These are phyloP conservation scores for Lutraria lutraria DNA, from an alignment of 2,888 invertebrate genomes.

Conservation along the genomic window DNA sequence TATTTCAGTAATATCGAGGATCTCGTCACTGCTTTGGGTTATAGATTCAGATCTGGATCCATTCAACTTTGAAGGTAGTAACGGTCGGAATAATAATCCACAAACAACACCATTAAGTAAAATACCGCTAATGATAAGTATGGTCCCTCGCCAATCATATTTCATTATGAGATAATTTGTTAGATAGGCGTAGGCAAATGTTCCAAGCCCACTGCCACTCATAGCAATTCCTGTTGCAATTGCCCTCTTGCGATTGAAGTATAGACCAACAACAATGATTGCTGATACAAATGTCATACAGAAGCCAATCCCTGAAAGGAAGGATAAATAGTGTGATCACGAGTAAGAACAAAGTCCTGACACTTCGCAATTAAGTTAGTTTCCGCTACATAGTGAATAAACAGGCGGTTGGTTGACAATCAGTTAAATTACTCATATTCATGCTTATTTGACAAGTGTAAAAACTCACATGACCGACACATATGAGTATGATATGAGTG, in stretches of 20 bases:
- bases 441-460: too few relatives aligned
- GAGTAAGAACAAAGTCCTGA: too few relatives aligned
- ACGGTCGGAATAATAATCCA: slow-evolving; percentile 95
- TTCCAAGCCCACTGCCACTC: slow-evolving; percentile 97
- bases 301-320: slow-evolving; percentile 93
- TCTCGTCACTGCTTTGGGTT: slow-evolving; percentile 6
- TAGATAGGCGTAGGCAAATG: slow-evolving; percentile 93
- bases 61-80: slow-evolving; percentile 84
- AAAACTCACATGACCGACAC: too few relatives aligned
- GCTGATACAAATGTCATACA: slow-evolving; percentile 98
- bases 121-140: slow-evolving; percentile 91
- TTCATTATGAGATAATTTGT: slow-evolving; percentile 88
- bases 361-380: too few relatives aligned
- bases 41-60: slow-evolving; percentile 23
- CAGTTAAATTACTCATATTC: too few relatives aligned
- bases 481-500: too few relatives aligned
- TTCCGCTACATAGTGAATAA: too few relatives aligned
- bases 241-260: slow-evolving; percentile 97
- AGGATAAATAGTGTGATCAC: not conserved
- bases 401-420: too few relatives aligned
- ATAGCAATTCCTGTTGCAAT: slow-evolving; percentile 98
- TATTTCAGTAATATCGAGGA: slow-evolving; percentile 37
- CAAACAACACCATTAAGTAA: slow-evolving; percentile 95
- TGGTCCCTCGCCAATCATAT: slow-evolving; percentile 79
- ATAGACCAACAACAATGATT: slow-evolving; percentile 98